phyloP scores from a whole-genome alignment of 2,113 vertebrate species.

The Galbula dea region DNA sequence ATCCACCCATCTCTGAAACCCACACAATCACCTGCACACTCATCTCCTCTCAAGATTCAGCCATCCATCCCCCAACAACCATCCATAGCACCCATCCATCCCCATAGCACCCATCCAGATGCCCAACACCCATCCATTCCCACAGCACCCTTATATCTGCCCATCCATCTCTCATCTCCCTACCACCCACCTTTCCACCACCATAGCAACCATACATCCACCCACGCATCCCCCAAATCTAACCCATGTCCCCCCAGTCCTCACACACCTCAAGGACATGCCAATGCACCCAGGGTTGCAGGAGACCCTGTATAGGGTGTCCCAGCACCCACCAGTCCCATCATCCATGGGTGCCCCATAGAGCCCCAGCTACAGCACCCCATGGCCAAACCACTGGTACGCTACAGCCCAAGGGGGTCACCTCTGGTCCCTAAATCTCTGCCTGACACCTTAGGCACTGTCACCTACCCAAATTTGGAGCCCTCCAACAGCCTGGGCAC shows the following conservation, averaged over 20 bases:
- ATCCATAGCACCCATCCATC: background rate
- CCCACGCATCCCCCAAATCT: background rate
- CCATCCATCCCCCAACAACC: background rate
- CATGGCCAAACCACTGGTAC: background rate
- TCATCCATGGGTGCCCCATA: background rate
- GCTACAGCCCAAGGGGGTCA: background rate
- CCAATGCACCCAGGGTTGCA: background rate
- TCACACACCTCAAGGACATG: fast-evolving
- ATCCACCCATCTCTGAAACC: background rate
- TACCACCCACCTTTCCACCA: background rate
- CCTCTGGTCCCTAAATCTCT: fast-evolving
- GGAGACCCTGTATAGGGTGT: background rate
- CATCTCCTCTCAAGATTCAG: background rate
- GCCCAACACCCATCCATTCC: background rate
- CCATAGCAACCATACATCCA: too few relatives aligned
- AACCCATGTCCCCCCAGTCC: fast-evolving
- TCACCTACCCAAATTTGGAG: fast-evolving
- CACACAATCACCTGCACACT: background rate
- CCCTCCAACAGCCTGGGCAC: background rate
- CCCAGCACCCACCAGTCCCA: background rate
- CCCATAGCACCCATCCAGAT: background rate
- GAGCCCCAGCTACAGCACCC: background rate
- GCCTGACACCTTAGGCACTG: background rate
- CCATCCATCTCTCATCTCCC: too few relatives aligned
- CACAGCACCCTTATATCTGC: background rate